Evolutionary conservation across 2,113 vertebrate species (phyloP), one percentile per base, ranked within the genome.

Genomic region (Apodemus speciosus): DNA sequence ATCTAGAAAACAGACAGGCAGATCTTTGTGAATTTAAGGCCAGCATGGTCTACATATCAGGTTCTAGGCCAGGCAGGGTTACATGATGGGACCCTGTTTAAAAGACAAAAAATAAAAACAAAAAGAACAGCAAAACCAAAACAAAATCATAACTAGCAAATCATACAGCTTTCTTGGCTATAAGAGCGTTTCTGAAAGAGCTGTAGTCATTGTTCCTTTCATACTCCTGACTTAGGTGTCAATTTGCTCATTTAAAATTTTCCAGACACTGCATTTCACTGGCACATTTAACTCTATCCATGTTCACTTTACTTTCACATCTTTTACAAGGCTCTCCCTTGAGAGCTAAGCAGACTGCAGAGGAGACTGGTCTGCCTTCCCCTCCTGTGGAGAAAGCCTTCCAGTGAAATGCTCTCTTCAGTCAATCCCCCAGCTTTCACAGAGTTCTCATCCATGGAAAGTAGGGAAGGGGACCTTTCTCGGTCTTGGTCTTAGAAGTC

Each of bases 211-310:
- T 91, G 75, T 83, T 80, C 64, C 49, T 85, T 88, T 56, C 72
- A 68, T 56, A 75, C 9, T 68, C 86, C 38, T 9, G 10, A 38
- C 35, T 80, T 80, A 66, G 79, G 32, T 60, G 53, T 88, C 71
- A 64, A 43, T 90, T 76, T 85, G 77, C 73, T 90, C 73, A 85
- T 64, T 91, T 94, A 83, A 60, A 71, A 51, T 66, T 85, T 27
- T 46, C 73, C 51, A 66, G 60, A 85, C 9, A 62, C n/a, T 90
- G 43, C 40, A 68, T 58, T 94, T 75, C 53, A 58, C 9, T 60
- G 68, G 43, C 21, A 77, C 62, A 91, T 32, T 10, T 64, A 62
- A 51, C 80, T 92, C 72, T 23, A 76, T 38, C 35, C 60, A 76
- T 27, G 21, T 20, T 58, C 3, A 40, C 9, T 62, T 11, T 38